phyloP scores from a whole-genome alignment of 2,113 vertebrate species.

The Mustela nigripes region DNA sequence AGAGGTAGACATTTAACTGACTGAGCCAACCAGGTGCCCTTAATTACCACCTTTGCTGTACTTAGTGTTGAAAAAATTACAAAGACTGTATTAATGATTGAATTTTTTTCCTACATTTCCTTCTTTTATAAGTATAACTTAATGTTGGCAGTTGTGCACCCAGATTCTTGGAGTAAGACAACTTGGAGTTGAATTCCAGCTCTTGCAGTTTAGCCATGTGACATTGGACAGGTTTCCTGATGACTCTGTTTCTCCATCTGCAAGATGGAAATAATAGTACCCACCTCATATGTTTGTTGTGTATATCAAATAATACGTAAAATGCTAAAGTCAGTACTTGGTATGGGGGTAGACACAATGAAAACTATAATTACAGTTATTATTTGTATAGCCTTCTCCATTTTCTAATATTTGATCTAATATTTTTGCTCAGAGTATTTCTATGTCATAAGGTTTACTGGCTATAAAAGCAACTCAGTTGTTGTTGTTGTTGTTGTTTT shows the following conservation, averaged over 20 bases:
- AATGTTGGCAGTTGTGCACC: not conserved
- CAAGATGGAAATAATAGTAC: conserved; percentile 27
- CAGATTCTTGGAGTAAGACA: conserved; percentile 20
- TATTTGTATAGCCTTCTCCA: conserved; percentile 5
- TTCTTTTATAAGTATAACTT: conserved; percentile 48
- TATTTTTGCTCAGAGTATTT: conserved; percentile 52
- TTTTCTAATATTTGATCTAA: conserved; percentile 33
- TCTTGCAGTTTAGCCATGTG: conserved; percentile 37
- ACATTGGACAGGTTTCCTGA: not conserved
- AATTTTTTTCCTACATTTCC: conserved; percentile 19
- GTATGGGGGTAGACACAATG: conserved; percentile 6
- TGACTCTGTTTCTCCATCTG: conserved; percentile 48
- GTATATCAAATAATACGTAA: conserved; percentile 21
- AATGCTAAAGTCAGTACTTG: conserved; percentile 13
- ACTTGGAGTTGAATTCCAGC: conserved; percentile 46
- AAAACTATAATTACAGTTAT: conserved; percentile 31
- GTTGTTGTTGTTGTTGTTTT: not conserved
- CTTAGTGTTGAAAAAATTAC: conserved; percentile 50
- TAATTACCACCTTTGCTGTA: conserved; percentile 4
- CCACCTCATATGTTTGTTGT: not conserved
- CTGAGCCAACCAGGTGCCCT: not conserved
- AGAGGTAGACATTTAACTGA: not conserved
- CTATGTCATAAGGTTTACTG: not conserved
- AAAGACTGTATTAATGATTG: conserved; percentile 25
- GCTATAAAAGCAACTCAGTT: conserved; percentile 19